These are phyloP conservation scores for Tortricodes alternella DNA, from an alignment of 2,888 invertebrate species.

Conservation along the genomic window DNA sequence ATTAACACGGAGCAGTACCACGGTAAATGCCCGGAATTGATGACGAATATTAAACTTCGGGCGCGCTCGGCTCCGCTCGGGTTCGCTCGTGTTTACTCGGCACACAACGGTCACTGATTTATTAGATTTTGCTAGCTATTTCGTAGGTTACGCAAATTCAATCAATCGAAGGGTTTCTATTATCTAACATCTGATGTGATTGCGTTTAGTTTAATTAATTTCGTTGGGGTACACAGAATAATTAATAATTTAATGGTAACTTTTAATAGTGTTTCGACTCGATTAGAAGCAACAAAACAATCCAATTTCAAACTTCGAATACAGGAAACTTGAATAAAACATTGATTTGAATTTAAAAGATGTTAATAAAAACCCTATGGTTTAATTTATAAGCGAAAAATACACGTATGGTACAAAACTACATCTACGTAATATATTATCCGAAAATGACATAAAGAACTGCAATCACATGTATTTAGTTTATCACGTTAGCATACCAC, in stretches of 20 bases:
- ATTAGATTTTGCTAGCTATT: conserved; percentile 16
- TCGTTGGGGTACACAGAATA: too few species aligned
- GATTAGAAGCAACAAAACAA: neutral
- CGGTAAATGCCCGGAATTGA: neutral
- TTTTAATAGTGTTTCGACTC: neutral
- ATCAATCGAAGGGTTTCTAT: conserved; percentile 26
- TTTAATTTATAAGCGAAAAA: too few species aligned
- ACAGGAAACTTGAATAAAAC: too few species aligned
- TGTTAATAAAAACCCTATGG: too few species aligned
- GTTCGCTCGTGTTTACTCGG: conserved; percentile 3
- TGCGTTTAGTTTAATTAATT: conserved; percentile 9
- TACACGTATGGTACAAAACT: too few species aligned
- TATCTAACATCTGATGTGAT: conserved; percentile 20
- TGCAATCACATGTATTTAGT: too few species aligned
- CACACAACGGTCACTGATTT: conserved; percentile 10
- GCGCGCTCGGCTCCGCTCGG: conserved; percentile 2
- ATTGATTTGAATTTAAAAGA: too few species aligned
- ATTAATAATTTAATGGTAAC: neutral
- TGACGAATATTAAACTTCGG: conserved; percentile 16
- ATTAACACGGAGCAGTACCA: conserved; percentile 1
- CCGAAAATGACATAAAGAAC: too few species aligned
- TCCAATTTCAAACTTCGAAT: neutral
- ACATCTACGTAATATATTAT: too few species aligned
- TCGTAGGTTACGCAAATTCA: conserved; percentile 22
- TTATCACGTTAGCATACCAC: too few species aligned